A percentile compares a stretch with the other conserved stretches of the same genome.
Evolutionary conservation across 2,113 vertebrate species (phyloP).

Genomic region (Heterotilapia buettikoferi): DNA sequence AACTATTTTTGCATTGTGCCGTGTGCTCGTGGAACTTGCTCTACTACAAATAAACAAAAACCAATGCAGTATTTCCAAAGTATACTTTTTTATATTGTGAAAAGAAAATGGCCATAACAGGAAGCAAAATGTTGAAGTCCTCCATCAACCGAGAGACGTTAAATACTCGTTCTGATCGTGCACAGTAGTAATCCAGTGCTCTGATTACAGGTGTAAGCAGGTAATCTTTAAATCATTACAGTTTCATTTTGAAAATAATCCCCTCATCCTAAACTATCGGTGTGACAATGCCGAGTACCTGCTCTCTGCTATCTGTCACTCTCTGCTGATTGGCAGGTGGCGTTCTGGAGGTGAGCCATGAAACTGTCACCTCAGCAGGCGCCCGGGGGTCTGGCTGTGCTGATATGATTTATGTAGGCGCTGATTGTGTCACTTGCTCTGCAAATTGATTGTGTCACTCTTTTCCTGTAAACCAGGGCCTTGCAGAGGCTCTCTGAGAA

Average conservation of each 20-base stretch:
- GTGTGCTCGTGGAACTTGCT: not conserved
- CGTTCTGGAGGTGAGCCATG: slow-evolving; percentile 56
- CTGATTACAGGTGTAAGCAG: not conserved
- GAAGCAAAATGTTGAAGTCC: rapidly evolving
- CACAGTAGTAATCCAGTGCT: not conserved
- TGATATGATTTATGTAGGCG: slow-evolving; percentile 67
- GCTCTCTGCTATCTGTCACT: slow-evolving; percentile 49
- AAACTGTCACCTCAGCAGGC: slow-evolving; percentile 52
- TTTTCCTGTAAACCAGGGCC: slow-evolving; percentile 41
- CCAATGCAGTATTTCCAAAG: not conserved
- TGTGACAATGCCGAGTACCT: slow-evolving; percentile 18
- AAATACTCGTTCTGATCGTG: not conserved
- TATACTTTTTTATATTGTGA: not conserved
- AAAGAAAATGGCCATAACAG: rapidly evolving
- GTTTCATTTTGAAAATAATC: slow-evolving; percentile 22
- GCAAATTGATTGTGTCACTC: slow-evolving; percentile 60
- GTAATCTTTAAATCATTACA: slow-evolving; percentile 24
- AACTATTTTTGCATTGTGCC: rapidly evolving
- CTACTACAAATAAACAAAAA: not conserved
- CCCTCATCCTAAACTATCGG: not conserved
- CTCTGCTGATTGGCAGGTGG: slow-evolving; percentile 55
- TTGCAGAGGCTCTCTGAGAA: not conserved
- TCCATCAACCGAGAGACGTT: not conserved
- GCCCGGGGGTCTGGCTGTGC: slow-evolving; percentile 42
- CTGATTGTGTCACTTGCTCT: slow-evolving; percentile 62